A percentile compares a stretch with the other conserved stretches of the same genome.
Evolutionary conservation across 2,113 vertebrate genomes (phyloP).

Genomic region (Oreochromis spilurus): DNA sequence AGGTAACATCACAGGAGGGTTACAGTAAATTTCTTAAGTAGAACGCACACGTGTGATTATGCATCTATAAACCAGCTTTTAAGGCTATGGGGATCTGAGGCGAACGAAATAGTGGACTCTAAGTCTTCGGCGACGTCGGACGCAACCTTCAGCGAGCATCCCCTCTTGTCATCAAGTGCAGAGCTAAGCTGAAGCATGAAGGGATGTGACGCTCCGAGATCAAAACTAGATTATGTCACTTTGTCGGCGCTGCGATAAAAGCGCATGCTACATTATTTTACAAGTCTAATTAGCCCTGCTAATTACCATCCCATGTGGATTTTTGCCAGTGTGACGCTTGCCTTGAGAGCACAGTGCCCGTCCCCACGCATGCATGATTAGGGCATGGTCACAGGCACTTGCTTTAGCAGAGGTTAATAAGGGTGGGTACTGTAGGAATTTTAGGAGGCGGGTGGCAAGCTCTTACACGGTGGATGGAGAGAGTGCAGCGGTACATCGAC

Average conservation of each 20-base stretch:
- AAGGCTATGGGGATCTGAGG: neutral
- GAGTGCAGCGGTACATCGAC: neutral
- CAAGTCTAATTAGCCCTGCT: slow-evolving; percentile 37
- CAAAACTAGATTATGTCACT: slow-evolving; percentile 27
- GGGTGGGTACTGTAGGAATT: slow-evolving; percentile 5
- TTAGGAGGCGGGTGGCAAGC: slow-evolving; percentile 10
- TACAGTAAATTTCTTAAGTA: neutral
- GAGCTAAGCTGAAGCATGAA: neutral
- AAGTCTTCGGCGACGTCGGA: neutral
- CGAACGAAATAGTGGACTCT: neutral
- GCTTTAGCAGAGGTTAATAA: slow-evolving; percentile 44
- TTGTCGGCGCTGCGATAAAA: slow-evolving; percentile 18
- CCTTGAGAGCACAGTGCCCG: neutral
- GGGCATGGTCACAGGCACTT: slow-evolving; percentile 5
- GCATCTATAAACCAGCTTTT: neutral
- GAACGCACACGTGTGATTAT: neutral
- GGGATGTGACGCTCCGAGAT: neutral
- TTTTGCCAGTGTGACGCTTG: slow-evolving; percentile 13
- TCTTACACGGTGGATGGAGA: neutral
- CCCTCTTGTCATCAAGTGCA: neutral
- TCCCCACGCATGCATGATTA: slow-evolving; percentile 38
- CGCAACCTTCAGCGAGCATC: neutral
- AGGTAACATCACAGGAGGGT: neutral
- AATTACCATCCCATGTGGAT: slow-evolving; percentile 37
- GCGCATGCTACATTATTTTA: neutral